Percentiles rank a stretch among this genome's conserved stretches.
These are phyloP conservation scores for Ditylenchus dipsaci DNA, from an alignment of 1,140 invertebrate genomes.

Conservation along the genomic window DNA sequence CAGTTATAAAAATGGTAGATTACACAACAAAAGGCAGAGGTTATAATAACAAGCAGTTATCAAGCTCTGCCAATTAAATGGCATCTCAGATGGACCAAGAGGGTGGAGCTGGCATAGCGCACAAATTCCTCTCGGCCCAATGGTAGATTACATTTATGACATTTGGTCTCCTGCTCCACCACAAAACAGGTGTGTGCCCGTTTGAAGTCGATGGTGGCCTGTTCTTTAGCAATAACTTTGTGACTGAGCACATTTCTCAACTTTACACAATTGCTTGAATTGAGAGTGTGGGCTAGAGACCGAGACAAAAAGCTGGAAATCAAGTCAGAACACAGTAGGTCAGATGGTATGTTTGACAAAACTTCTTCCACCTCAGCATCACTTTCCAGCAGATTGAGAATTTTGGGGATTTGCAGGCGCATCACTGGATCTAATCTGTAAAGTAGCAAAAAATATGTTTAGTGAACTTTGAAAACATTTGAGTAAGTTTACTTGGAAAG, in stretches of 20 bases:
- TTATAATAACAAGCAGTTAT: too few relatives aligned
- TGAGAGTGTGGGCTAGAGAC: neutral
- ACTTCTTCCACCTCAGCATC: neutral
- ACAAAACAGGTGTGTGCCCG: neutral
- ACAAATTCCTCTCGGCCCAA: neutral
- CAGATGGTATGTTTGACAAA: neutral
- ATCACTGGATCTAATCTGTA: neutral
- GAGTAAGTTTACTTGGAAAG: too few relatives aligned
- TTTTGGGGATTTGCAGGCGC: neutral
- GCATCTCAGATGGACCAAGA: neutral
- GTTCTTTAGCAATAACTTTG: neutral
- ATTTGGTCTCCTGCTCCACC: neutral
- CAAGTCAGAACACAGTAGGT: neutral
- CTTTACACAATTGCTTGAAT: neutral
- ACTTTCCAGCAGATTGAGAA: neutral
- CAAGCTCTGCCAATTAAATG: too few relatives aligned
- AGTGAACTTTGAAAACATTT: neutral
- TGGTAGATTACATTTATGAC: neutral
- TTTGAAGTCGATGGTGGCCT: neutral
- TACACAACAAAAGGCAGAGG: too few relatives aligned
- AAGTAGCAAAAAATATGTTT: neutral
- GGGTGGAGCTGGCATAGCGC: neutral
- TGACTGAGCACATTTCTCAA: neutral
- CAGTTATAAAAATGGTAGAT: too few relatives aligned
- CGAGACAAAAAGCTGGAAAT: neutral